Base-by-base conservation (phyloP, 2,113 vertebrate genomes). In the Scalopus aquaticus region DNA sequence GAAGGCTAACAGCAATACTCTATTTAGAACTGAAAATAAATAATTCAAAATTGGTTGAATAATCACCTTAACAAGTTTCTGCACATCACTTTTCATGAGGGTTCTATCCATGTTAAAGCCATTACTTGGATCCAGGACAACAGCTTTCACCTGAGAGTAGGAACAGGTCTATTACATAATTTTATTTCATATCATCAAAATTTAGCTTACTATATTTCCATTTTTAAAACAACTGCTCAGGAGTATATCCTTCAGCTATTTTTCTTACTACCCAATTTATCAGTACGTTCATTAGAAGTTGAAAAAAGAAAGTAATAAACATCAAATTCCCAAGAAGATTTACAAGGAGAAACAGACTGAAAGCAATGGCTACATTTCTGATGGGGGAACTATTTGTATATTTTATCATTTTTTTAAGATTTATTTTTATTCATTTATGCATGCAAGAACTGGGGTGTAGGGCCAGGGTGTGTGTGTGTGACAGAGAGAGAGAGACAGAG, bases 61-160 rank as follows among this genome's bases (percentile, higher is more conserved):
- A 86, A 96, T 98, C 97, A 99, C 99, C 99, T 99, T 98, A 77
- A 98, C 97, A 35, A 99, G 98, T 92, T 98, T 99, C 78, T 99
- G 97, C 11, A 99, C 96, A 67, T 99, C 99, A 3, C 98, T 97
- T 92, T 99, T 98, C 28, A 98, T 97, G 65, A 99, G 98, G 1
- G 89, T 98, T 76, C 95, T 97, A 44, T 99, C 99, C 44, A 98
- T 98, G 54, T 98, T 98, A 39, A 99, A 99, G 17, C 97, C 97
- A 97, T 99, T 99, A 88, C 96, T 98, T 58, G 99, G 99, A 97
- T 99, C 99, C 96, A 99, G 97, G 83, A 99, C 98, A 67, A 99
- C 98, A 95, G 99, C 98, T 98, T 99, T 99, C 88, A 99, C 99
- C 99, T 99, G 90, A 88, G 54, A 94, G 82, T 76, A 88, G 28